Evolutionary conservation across 2,888 invertebrate genomes (phyloP).

Genomic region (Acleris laterana): DNA sequence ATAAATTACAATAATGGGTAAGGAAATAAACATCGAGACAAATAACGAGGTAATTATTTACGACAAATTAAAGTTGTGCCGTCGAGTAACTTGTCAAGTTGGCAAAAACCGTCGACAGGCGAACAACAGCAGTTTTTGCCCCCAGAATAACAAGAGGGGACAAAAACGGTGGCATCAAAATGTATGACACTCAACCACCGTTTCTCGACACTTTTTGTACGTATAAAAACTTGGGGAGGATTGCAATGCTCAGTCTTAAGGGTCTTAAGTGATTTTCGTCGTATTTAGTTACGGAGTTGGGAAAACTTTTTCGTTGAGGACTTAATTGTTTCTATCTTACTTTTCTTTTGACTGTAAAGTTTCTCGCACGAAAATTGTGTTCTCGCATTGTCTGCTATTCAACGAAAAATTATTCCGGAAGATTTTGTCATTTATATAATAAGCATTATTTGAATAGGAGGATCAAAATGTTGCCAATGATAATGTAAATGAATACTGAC

Average conservation of each 20-base stretch:
- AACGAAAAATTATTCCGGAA: slow-evolving; percentile 7
- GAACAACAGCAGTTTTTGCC: slow-evolving; percentile 73
- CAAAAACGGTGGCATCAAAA: slow-evolving; percentile 75
- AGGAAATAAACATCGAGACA: slow-evolving; percentile 49
- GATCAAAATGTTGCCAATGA: slow-evolving; percentile 14
- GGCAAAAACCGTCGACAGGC: slow-evolving; percentile 74
- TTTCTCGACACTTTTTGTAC: slow-evolving; percentile 59
- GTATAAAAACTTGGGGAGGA: slow-evolving; percentile 63
- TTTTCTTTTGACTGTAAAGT: slow-evolving; percentile 43
- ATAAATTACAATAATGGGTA: slow-evolving; percentile 44
- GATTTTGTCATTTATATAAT: slow-evolving; percentile 17
- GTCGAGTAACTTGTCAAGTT: slow-evolving; percentile 72
- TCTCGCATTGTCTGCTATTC: slow-evolving; percentile 39
- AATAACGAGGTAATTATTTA: slow-evolving; percentile 77
- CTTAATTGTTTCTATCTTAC: slow-evolving; percentile 67
- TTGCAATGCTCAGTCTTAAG: slow-evolving; percentile 59
- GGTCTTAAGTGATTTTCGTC: slow-evolving; percentile 61
- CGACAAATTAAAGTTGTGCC: slow-evolving; percentile 66
- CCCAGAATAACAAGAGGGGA: slow-evolving; percentile 62
- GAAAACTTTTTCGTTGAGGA: slow-evolving; percentile 58
- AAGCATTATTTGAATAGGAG: slow-evolving; percentile 5
- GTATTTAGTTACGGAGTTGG: slow-evolving; percentile 65
- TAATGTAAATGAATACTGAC: slow-evolving; percentile 27
- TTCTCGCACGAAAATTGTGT: slow-evolving; percentile 42
- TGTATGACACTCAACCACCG: slow-evolving; percentile 71